Conservation (phyloP, 2,113 vertebrate genomes). For the Acrocephalus arundinaceus region DNA sequence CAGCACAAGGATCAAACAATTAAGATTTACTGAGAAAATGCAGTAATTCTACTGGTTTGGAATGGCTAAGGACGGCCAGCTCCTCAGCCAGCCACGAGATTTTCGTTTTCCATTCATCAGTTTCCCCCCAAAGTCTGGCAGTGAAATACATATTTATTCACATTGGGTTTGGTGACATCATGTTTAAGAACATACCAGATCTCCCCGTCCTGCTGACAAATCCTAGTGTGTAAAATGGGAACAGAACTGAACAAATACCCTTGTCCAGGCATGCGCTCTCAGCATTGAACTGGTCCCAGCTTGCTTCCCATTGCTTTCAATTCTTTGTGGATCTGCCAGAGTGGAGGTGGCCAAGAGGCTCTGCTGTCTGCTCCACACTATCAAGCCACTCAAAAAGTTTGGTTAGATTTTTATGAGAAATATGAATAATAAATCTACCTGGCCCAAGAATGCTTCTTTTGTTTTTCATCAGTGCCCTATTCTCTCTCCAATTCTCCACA, state of each 20-base stretch:
- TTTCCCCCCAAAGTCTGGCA: background rate
- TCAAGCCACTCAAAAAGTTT: background rate
- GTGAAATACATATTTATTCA: background rate
- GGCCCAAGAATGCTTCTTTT: background rate
- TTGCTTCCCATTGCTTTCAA: background rate
- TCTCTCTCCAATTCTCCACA: background rate
- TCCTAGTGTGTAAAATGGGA: background rate
- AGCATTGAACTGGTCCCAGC: background rate
- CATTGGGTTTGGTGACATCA: background rate
- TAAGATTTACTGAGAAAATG: slow-evolving; percentile 28
- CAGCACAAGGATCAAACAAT: slow-evolving; percentile 15
- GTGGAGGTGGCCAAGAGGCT: background rate
- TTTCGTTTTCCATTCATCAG: background rate
- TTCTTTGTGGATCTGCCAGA: background rate
- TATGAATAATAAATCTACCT: background rate
- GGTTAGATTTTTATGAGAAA: background rate
- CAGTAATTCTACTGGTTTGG: background rate
- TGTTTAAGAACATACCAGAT: background rate
- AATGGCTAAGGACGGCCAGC: background rate
- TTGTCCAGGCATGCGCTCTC: background rate
- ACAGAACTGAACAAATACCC: background rate
- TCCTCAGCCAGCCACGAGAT: background rate
- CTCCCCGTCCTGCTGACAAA: background rate
- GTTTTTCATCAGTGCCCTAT: background rate
- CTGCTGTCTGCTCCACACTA: background rate